Evolutionary conservation across 35 echinoderm and acorn worm species (phyloP), one percentile per base, ranked within the genome.

Genomic region (Lytechinus variegatus): DNA sequence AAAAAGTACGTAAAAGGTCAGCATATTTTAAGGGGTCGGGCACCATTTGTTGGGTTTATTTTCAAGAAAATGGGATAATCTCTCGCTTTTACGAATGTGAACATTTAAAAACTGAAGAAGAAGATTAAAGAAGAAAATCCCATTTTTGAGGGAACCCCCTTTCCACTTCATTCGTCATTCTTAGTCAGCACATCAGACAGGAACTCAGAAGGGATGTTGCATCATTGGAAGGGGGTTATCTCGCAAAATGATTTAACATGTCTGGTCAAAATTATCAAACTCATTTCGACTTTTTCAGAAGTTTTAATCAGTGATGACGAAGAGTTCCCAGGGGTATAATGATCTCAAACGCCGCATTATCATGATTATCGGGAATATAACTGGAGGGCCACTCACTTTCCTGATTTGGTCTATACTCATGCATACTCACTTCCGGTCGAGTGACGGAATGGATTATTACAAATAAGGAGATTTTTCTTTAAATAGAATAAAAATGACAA

Each of bases 251-350:
- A 79, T 79, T 79, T 1, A 8, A 79, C 66, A 8, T 24, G 14
- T 79, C 66, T 79, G 66, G 66, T 79, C 66, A 79, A 79, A 79
- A 79, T n/a, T 79, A 79, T 79, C 66, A 79, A 79, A 79, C 66
- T 79, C 66, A 24, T 24, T 79, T 79, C n/a, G n/a, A 24, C n/a
- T 79, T 79, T 24, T 79, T 79, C n/a, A 8, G 19, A 7, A 79
- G 16, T 24, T n/a, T 7, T 79, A 24, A 24, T 79, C 19, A 16
- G n/a, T n/a, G 66, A 79, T 79, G 66, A 79, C 66, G 66, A 79
- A 79, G 66, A n/a, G 66, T 79, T 79, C 19, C 66, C 66, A 79
- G 66, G 66, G 66, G 66, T 79, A 27, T 79, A 5, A 5, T 13
- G 61, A 9, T 71, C 24, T 71, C 61, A 71, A 44, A 13, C 61